Evolutionary conservation across 2,888 invertebrate genomes (phyloP).

Genomic region (Leptinotarsa tumamoca): DNA sequence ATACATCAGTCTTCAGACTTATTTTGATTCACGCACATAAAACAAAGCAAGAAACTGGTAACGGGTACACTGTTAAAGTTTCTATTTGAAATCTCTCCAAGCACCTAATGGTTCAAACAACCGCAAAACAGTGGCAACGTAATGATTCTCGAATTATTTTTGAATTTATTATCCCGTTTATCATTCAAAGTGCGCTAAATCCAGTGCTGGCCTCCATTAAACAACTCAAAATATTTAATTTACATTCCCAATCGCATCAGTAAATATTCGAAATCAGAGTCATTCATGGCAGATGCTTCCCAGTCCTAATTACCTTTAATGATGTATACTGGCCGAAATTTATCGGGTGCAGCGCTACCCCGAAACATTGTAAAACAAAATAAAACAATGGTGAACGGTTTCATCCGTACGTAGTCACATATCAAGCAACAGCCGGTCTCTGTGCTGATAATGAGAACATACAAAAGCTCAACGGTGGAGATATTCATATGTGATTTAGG

Average conservation of each 20-base stretch:
- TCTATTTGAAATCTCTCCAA: background rate
- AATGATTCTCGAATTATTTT: slow-evolving; percentile 19
- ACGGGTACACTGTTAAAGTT: background rate
- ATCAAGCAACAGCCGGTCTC: slow-evolving; percentile 58
- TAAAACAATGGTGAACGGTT: slow-evolving; percentile 54
- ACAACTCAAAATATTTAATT: slow-evolving; percentile 30
- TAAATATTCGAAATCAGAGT: slow-evolving; percentile 39
- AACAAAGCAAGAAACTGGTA: no score
- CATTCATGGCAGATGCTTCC: slow-evolving; percentile 54
- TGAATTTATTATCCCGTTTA: slow-evolving; percentile 7
- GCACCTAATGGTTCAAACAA: background rate
- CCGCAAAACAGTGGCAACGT: slow-evolving; percentile 1
- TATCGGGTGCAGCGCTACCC: slow-evolving; percentile 49
- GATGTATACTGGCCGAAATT: slow-evolving; percentile 58
- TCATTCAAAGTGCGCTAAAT: slow-evolving; percentile 16
- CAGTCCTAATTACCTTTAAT: slow-evolving; percentile 59
- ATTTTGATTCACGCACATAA: no score
- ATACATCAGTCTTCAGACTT: no score
- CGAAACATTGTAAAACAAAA: slow-evolving; percentile 49
- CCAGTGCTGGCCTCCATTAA: slow-evolving; percentile 17
- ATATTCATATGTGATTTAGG: slow-evolving; percentile 65
- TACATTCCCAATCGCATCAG: slow-evolving; percentile 29
- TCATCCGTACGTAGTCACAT: slow-evolving; percentile 52
- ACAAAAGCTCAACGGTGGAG: slow-evolving; percentile 48
- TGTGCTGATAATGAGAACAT: slow-evolving; percentile 50